Evolutionary conservation across 2,888 invertebrate genomes (phyloP), one percentile per base, ranked within the genome.

Genomic region (Clivina fossor): DNA sequence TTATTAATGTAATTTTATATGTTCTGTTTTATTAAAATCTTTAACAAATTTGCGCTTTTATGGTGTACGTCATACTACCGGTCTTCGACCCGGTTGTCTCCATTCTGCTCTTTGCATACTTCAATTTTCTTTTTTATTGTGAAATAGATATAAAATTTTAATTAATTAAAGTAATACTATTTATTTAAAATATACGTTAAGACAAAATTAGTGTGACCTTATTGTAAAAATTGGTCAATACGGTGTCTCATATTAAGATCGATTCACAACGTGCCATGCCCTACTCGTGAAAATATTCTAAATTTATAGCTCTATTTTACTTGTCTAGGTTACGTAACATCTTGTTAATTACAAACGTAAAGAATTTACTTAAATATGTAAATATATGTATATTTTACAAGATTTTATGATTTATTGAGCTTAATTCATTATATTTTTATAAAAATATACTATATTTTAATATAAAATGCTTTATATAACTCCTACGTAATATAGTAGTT

Each of bases 231-330:
- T 46, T 32, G 26, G 44, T 54, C 54, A 28, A 46, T 54, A 54
- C 44, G 20, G 46, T 46, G 35, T 43, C 16, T 51, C 41, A 53
- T 35, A 16, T 54, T 13, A 46, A 54, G 54, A 54, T 54, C 54
- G 54, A 54, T 54, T 54, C 20, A 44, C 35, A 46, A 54, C 38
- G 44, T 46, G 54, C 54, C 54, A 38, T 54, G 37, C 54, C 54
- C 54, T 46, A 46, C 18, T 41, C 37, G 46, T 54, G 44, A 44
- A 54, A 43, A 43, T 41, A 38, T 26, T 54, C 54, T 54, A 54
- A 54, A 54, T 54, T 54, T 54, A 54, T 46, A 53, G 46, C 46
- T 9, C 32, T 32, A n/a, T 33, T 16, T 9, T 51, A 19, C 47
- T 33, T 11, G n/a, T 28, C 9, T n/a, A 13, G 15, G 46, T 54